Base-by-base conservation (phyloP, 2,113 vertebrate species). In the Takifugu flavidus region DNA sequence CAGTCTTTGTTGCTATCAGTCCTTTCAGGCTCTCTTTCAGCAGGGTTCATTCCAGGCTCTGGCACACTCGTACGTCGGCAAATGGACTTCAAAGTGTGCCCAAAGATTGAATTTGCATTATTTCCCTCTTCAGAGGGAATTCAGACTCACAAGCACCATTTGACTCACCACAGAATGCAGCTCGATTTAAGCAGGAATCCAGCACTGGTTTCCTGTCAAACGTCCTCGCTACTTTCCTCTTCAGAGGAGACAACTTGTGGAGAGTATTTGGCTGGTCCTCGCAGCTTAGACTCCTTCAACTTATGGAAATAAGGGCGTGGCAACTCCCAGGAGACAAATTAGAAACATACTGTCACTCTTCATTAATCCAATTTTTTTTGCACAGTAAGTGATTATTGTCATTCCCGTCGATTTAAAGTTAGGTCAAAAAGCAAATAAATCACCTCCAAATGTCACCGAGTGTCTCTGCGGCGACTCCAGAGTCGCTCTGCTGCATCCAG, bases 191-290 rank as follows among this genome's bases (percentile, higher is more conserved):
- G 74, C 75, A 70, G 59, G 49, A 78, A 70, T 72, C 61, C 56
- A 20, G 59, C 1, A 51, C 67, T 75, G 65, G 67, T 83, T 90
- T 88, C 79, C 76, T 83, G 83, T 86, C 77, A 77, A 82, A 67
- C 79, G 82, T 83, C 87, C 64, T 2, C 77, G 81, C 71, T 77
- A 74, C 77, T 87, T 89, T 87, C 69, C 85, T 86, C 67, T 67
- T 64, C 77, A 86, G 85, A 59, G 75, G 62, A 87, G 83, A 80
- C 84, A 82, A 60, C 72, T 79, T 69, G 76, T 82, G 78, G 83
- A 82, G 85, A 75, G 67, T 67, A 49, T 75, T 75, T 59, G 7
- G 53, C 65, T 47, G 62, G 76, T 65, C 74, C 57, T 82, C 8
- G 3, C 6, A 39, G 34, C 34, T 39, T 39, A 39, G 34, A 39